Conservation (phyloP, 2,113 vertebrate species). For the Triplophysa dalaica region DNA sequence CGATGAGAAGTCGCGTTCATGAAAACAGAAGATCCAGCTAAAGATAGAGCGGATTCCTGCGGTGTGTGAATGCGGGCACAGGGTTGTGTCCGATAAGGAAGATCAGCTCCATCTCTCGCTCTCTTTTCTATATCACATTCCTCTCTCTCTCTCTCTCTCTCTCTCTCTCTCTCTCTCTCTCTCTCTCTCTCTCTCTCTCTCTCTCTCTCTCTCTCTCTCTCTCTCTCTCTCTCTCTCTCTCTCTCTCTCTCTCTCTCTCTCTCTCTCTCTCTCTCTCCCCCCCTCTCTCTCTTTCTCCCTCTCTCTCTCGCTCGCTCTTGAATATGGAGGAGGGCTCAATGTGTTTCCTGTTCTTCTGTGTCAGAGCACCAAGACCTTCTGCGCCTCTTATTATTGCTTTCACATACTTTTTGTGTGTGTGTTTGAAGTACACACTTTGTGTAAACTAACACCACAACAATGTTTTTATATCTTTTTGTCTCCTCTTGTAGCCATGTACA, state of each 20-base stretch:
- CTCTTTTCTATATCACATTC: conserved; percentile 1
- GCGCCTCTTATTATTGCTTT: background rate
- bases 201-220: conserved; percentile 4
- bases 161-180: background rate
- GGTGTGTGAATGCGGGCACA: conserved; percentile 22
- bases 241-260: background rate
- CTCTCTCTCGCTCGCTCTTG: background rate
- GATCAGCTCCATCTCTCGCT: background rate
- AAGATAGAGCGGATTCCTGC: conserved; percentile 38
- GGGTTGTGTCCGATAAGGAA: conserved; percentile 32
- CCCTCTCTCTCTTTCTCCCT: too few species aligned
- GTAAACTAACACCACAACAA: too few species aligned
- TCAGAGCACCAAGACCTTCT: background rate
- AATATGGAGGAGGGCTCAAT: conserved; percentile 27
- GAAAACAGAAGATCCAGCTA: conserved; percentile 31
- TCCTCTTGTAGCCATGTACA: too few species aligned
- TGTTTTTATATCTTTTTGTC: too few species aligned
- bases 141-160: background rate
- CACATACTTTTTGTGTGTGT: background rate
- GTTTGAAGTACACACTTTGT: background rate
- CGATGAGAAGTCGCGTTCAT: conserved; percentile 27
- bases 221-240: conserved; percentile 9
- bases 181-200: background rate
- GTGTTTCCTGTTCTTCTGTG: conserved; percentile 33
- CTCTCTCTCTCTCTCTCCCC: background rate